phyloP scores from a whole-genome alignment of 2,113 vertebrate species.

The Cottus gobio region DNA sequence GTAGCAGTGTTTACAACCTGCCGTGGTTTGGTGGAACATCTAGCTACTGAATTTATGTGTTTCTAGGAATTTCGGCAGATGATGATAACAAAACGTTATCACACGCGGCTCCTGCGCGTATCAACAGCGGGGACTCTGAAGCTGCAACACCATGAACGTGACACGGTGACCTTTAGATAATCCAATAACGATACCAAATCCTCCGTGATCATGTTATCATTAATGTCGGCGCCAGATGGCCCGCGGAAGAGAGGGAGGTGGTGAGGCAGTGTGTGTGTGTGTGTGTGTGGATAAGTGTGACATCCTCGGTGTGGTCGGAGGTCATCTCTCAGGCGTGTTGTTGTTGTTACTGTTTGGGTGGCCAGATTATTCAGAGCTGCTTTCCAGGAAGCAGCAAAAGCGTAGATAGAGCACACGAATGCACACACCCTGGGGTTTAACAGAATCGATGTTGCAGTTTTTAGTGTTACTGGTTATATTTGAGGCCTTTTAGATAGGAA shows the following conservation, averaged over 20 bases:
- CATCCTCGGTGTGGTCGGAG: not conserved
- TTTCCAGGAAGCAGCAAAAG: conserved; percentile 47
- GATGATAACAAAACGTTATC: conserved; percentile 15
- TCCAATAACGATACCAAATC: conserved; percentile 66
- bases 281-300: not conserved
- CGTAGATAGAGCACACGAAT: not conserved
- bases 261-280: conserved; percentile 17
- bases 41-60: not conserved
- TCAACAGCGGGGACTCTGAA: conserved; percentile 22
- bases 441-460: no score
- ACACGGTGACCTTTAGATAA: conserved; percentile 66
- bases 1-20: not conserved
- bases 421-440: not conserved
- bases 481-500: no score
- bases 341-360: conserved; percentile 46
- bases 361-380: conserved; percentile 48
- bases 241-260: conserved; percentile 19
- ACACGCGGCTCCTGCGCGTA: not conserved
- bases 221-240: conserved; percentile 61
- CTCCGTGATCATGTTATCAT: conserved; percentile 67
- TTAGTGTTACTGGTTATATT: no score
- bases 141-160: conserved; percentile 44
- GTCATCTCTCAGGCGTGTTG: conserved; percentile 34
- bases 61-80: not conserved
- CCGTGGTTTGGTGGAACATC: not conserved